phyloP scores from a whole-genome alignment of 2,888 invertebrate genomes.

The Andrena camellia region DNA sequence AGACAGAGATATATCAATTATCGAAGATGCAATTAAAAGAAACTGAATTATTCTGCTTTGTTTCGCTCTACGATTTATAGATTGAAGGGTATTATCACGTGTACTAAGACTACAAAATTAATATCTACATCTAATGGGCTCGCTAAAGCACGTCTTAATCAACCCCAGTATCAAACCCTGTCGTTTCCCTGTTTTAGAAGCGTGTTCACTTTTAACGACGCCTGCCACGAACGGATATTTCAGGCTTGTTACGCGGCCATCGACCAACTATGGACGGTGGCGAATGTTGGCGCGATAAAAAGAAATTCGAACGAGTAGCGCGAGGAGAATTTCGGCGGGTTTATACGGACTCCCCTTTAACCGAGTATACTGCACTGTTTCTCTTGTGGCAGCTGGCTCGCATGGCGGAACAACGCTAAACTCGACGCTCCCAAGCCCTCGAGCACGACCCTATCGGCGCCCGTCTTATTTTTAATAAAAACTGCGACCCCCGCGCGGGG shows the following conservation, averaged over 20 bases:
- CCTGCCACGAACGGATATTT: not conserved
- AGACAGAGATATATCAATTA: too few relatives aligned
- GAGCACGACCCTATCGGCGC: constrained; percentile 60
- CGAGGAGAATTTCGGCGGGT: constrained; percentile 52
- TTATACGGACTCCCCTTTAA: constrained; percentile 51
- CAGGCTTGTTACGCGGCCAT: constrained; percentile 1
- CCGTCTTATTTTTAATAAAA: constrained; percentile 77
- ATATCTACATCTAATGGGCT: not conserved
- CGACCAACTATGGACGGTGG: not conserved
- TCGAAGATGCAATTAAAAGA: not conserved
- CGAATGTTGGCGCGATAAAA: constrained; percentile 38
- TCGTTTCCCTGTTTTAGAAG: not conserved
- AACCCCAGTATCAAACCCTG: not conserved
- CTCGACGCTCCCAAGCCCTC: constrained; percentile 49
- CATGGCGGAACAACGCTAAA: constrained; percentile 73
- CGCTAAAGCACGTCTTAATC: not conserved
- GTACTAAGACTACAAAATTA: too few relatives aligned
- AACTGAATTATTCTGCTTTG: not conserved
- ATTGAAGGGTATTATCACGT: too few relatives aligned
- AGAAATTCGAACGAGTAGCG: constrained; percentile 35
- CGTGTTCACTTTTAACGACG: constrained; percentile 5
- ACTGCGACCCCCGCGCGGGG: constrained; percentile 51
- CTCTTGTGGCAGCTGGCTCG: constrained; percentile 74
- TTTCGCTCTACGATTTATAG: too few relatives aligned
- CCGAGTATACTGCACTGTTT: constrained; percentile 70